phyloP scores from a whole-genome alignment of 2,888 invertebrate genomes.

The Chaetoderma sp. region DNA sequence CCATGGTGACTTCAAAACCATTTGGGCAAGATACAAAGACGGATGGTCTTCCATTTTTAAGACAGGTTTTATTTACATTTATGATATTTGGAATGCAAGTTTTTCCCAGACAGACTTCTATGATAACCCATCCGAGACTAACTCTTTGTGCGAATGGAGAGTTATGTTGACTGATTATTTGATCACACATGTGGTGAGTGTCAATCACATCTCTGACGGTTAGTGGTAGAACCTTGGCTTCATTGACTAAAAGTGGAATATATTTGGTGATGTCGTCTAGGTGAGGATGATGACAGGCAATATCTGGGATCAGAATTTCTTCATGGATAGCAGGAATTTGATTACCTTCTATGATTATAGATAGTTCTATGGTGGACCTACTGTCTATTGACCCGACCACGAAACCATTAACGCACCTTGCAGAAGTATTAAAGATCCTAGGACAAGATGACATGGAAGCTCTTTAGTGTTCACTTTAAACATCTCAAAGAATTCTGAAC shows the following conservation, averaged over 20 bases:
- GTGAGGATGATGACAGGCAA: not conserved
- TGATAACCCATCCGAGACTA: constrained; percentile 29
- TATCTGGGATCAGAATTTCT: not conserved
- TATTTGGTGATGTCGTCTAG: not conserved
- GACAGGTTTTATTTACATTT: constrained; percentile 22
- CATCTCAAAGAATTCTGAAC: not conserved
- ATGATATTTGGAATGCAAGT: constrained; percentile 13
- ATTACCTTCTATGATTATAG: too few species aligned
- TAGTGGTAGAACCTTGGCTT: constrained; percentile 11
- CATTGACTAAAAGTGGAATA: not conserved
- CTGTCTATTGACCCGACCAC: too few species aligned
- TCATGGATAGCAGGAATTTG: too few species aligned
- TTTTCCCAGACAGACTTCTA: constrained; percentile 34
- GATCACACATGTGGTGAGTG: constrained; percentile 22
- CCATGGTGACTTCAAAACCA: not conserved
- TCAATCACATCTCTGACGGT: constrained; percentile 27
- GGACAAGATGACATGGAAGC: not conserved
- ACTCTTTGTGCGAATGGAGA: constrained; percentile 20
- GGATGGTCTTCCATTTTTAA: constrained; percentile 11
- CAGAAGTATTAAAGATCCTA: too few species aligned
- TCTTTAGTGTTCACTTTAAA: too few species aligned
- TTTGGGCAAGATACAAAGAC: constrained; percentile 20
- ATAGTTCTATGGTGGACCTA: too few species aligned
- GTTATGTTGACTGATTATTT: constrained; percentile 3
- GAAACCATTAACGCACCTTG: too few species aligned